Conservation (phyloP, 2,113 vertebrate species). For the Progne subis region DNA sequence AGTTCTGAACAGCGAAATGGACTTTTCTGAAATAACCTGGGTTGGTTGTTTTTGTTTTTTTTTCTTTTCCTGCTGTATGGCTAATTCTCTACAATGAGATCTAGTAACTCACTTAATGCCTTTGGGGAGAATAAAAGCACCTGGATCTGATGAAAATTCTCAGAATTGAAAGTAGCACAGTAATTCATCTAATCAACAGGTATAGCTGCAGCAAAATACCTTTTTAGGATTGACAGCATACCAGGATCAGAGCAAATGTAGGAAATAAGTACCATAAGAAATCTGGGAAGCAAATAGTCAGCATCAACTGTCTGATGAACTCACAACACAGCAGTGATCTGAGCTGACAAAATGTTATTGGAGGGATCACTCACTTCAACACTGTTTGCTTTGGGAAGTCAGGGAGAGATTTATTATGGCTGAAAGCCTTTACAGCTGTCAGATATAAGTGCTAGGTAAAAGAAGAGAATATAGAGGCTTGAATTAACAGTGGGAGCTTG, state of each 20-base stretch:
- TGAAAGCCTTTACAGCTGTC: constrained; percentile 90
- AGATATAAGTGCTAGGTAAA: constrained; percentile 82
- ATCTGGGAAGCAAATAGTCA: constrained; percentile 69
- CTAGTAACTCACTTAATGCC: not conserved
- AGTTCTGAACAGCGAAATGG: not conserved
- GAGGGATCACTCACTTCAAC: constrained; percentile 87
- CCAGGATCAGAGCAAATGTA: constrained; percentile 59
- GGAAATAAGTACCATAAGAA: constrained; percentile 65
- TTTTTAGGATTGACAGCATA: constrained; percentile 33
- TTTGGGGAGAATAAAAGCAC: not conserved
- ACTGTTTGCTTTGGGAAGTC: constrained; percentile 95
- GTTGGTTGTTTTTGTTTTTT: not conserved
- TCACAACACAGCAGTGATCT: constrained; percentile 86
- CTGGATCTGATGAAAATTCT: not conserved
- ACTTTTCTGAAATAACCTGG: not conserved
- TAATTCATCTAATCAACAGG: not conserved
- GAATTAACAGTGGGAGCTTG: constrained; percentile 71
- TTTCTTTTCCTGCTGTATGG: not conserved
- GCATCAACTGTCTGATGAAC: constrained; percentile 85
- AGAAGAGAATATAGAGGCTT: constrained; percentile 81
- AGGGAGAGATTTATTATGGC: constrained; percentile 92
- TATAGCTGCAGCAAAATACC: not conserved
- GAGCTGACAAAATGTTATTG: constrained; percentile 97
- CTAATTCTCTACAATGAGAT: not conserved
- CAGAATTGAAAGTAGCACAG: not conserved